These are phyloP conservation scores for Erynnis tages DNA, from an alignment of 2,888 invertebrate genomes.

Conservation along the genomic window DNA sequence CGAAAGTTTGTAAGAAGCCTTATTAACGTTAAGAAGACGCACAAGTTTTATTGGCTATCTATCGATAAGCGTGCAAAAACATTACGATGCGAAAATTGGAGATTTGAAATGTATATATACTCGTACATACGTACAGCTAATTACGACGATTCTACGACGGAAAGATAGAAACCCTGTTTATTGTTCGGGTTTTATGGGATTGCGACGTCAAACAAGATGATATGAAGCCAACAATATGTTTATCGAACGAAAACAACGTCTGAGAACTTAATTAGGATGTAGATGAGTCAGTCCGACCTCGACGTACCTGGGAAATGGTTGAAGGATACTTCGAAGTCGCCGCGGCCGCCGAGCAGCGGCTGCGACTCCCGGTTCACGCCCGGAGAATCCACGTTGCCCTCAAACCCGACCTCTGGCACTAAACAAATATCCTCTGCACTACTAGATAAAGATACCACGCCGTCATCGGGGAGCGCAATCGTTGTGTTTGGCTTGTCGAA, in stretches of 20 bases:
- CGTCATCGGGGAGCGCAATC: conserved; percentile 77
- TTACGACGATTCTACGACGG: background rate
- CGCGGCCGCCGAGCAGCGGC: conserved; percentile 93
- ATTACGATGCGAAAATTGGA: background rate
- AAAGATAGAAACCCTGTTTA: background rate
- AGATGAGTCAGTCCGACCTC: conserved; percentile 41
- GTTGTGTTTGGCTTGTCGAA: conserved; percentile 79
- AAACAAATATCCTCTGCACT: conserved; percentile 86
- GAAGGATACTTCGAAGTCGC: conserved; percentile 87
- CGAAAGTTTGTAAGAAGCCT: conserved; percentile 6
- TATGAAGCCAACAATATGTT: conserved; percentile 17
- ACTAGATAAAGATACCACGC: conserved; percentile 82
- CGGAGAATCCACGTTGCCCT: conserved; percentile 91
- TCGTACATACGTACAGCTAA: background rate
- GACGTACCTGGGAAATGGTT: conserved; percentile 92
- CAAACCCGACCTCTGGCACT: conserved; percentile 92
- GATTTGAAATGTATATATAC: background rate
- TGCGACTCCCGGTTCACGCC: conserved; percentile 95
- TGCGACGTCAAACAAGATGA: background rate
- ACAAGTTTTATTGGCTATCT: conserved; percentile 28
- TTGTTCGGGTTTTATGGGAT: background rate
- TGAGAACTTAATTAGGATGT: conserved; percentile 30
- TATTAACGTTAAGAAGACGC: conserved; percentile 19
- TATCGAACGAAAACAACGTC: conserved; percentile 37
- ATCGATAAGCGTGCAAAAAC: background rate